phyloP scores from a whole-genome alignment of 1,140 invertebrate genomes.

The Trypoxylus dichotomus region DNA sequence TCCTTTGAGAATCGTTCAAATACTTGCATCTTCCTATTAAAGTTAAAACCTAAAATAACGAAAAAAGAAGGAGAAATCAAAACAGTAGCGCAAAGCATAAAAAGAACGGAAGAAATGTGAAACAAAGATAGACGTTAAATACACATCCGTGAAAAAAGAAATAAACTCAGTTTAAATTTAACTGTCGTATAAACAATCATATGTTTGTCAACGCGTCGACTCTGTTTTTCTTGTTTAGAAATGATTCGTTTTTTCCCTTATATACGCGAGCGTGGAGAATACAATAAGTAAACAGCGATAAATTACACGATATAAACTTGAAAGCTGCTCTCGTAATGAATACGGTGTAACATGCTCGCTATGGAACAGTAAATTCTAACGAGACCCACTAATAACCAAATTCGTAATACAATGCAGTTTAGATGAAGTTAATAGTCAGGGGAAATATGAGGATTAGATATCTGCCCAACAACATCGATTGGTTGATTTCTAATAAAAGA shows the following conservation, averaged over 20 bases:
- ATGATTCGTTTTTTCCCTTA: neutral
- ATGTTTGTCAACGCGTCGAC: slow-evolving; percentile 1
- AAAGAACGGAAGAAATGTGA: neutral
- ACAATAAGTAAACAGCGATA: neutral
- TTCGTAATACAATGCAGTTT: too few species aligned
- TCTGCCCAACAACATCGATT: too few species aligned
- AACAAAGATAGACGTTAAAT: neutral
- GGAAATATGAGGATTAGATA: too few species aligned
- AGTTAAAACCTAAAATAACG: neutral
- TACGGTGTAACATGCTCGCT: too few species aligned
- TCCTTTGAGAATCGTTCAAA: too few species aligned
- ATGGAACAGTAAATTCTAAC: too few species aligned
- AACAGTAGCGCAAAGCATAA: neutral
- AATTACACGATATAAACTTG: neutral
- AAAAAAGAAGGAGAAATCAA: neutral
- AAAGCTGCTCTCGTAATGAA: neutral
- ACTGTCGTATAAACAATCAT: slow-evolving; percentile 7
- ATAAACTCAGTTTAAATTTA: slow-evolving; percentile 4
- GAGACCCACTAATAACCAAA: too few species aligned
- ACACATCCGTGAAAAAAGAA: neutral
- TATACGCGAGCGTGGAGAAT: neutral
- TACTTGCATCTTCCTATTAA: too few species aligned
- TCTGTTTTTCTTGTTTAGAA: slow-evolving; percentile 3
- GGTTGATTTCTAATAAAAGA: too few species aligned
- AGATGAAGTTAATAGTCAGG: too few species aligned